Percentiles rank a stretch among this genome's conserved stretches.
Conservation (phyloP, 2,797 vertebrate species). For the Falco cherrug region DNA sequence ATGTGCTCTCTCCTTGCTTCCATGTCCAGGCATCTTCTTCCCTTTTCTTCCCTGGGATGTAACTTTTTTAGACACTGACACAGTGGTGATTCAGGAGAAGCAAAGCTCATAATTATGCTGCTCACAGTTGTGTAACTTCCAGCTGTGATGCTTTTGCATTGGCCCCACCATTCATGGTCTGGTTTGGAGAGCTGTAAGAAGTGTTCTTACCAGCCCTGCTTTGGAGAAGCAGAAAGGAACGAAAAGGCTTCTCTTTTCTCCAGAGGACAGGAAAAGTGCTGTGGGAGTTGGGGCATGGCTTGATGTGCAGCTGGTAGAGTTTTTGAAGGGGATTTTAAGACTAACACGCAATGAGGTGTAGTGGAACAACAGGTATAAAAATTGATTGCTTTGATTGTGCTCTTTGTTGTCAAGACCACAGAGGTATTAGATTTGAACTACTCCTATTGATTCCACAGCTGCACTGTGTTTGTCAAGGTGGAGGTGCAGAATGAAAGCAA, state of each 20-base stretch:
- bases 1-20: not conserved
- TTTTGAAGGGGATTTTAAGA: not conserved
- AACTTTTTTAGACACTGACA: not conserved
- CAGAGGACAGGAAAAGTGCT: not conserved
- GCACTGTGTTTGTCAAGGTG: not conserved
- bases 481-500: not conserved
- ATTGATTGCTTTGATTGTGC: slow-evolving; percentile 37
- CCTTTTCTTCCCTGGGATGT: not conserved
- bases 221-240: not conserved
- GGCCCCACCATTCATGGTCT: fast-evolving
- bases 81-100: not conserved
- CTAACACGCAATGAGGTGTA: not conserved
- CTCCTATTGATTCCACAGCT: slow-evolving; percentile 24
- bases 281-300: not conserved
- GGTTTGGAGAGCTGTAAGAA: not conserved
- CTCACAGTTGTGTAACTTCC: fast-evolving
- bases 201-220: not conserved
- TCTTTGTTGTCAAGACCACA: slow-evolving; percentile 3
- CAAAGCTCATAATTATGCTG: not conserved
- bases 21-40: not conserved
- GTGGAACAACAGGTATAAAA: slow-evolving; percentile 34
- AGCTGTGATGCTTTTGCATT: not conserved
- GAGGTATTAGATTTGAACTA: slow-evolving; percentile 3
- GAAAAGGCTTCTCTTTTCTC: not conserved
- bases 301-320: not conserved